These are phyloP conservation scores for Saxidomus purpurata DNA, from an alignment of 1,140 invertebrate genomes.

Conservation along the genomic window DNA sequence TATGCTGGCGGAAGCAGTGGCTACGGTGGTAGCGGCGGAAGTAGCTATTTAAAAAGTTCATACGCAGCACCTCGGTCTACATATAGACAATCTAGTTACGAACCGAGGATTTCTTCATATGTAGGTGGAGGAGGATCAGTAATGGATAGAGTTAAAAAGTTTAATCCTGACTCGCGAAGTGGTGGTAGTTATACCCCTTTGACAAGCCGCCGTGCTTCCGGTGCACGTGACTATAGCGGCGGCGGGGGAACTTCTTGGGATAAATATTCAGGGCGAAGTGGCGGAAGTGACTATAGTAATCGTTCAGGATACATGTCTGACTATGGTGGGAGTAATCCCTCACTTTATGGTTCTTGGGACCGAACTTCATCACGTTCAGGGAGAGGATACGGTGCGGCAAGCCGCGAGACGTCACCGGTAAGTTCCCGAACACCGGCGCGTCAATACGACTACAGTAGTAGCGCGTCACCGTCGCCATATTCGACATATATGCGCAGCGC, in stretches of 20 bases:
- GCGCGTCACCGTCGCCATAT: constrained; percentile 80
- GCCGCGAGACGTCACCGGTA: constrained; percentile 82
- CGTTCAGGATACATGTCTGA: constrained; percentile 84
- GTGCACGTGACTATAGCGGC: constrained; percentile 69
- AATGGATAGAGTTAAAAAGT: constrained; percentile 55
- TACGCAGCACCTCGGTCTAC: constrained; percentile 70
- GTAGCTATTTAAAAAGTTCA: constrained; percentile 74
- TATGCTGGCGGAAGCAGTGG: constrained; percentile 67
- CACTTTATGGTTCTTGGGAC: constrained; percentile 81
- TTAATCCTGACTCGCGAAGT: constrained; percentile 54
- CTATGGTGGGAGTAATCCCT: constrained; percentile 81
- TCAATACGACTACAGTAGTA: constrained; percentile 83
- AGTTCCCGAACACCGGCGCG: constrained; percentile 69
- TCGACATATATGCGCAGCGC: constrained; percentile 78
- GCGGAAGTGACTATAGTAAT: constrained; percentile 78
- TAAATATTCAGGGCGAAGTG: constrained; percentile 78
- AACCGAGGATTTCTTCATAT: constrained; percentile 66
- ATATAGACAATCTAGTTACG: constrained; percentile 70
- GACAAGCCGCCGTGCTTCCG: constrained; percentile 64
- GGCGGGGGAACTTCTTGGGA: constrained; percentile 67
- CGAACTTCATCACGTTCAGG: constrained; percentile 78
- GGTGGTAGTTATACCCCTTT: constrained; percentile 67
- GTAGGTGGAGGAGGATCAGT: constrained; percentile 63
- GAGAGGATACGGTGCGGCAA: constrained; percentile 78
- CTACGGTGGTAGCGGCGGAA: constrained; percentile 65